These are phyloP conservation scores for Apotomis betuletana DNA, from an alignment of 2,888 invertebrate genomes.

Conservation along the genomic window DNA sequence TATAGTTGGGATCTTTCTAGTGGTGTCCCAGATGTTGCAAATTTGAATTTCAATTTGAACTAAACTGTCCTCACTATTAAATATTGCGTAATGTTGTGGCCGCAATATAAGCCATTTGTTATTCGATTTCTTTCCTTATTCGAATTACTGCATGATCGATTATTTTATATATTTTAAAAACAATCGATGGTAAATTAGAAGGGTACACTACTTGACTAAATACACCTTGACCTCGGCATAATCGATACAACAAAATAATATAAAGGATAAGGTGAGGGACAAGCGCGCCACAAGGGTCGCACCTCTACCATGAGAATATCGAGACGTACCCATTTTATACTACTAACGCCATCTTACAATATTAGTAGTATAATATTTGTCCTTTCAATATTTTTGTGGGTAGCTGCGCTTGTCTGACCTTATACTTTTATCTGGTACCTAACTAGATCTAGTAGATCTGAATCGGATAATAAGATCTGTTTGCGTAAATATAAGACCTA, in stretches of 20 bases:
- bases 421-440: too few relatives aligned
- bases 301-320: too few relatives aligned
- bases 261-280: not conserved
- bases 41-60: constrained; percentile 9
- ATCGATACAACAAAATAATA: not conserved
- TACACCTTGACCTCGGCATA: not conserved
- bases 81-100: not conserved
- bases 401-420: too few relatives aligned
- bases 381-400: too few relatives aligned
- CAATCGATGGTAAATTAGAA: not conserved
- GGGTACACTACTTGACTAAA: not conserved
- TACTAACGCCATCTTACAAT: too few relatives aligned
- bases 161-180: not conserved
- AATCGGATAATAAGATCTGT: not conserved
- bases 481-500: not conserved
- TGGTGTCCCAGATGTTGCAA: constrained; percentile 4
- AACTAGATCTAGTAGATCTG: too few relatives aligned
- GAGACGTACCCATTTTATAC: too few relatives aligned
- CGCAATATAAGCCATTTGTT: not conserved
- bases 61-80: not conserved
- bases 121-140: not conserved
- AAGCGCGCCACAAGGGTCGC: too few relatives aligned
- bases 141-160: not conserved
- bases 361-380: too few relatives aligned
- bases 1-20: constrained; percentile 16